Base-by-base conservation (phyloP, 2,888 invertebrate genomes). In the Leucophenga montana region DNA sequence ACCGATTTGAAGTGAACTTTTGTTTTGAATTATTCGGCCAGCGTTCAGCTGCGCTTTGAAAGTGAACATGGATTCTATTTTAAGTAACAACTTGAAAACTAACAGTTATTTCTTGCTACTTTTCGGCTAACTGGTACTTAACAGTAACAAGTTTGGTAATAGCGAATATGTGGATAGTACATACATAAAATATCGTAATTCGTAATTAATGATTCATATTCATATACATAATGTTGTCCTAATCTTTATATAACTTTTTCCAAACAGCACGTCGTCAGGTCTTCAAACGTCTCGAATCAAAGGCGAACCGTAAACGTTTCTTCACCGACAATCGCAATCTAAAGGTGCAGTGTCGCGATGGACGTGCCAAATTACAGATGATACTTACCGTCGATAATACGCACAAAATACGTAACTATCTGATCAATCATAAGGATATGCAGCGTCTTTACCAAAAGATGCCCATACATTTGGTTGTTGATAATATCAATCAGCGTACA, bases 401-500 rank as follows among this genome's bases (percentile, higher is more conserved):
- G 1, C 78, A 82, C 50, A 77, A 77, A 50, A 86, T 88, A 44
- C 82, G 84, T 31, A 88, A 88, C 69, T 78, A 79, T 33, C 73
- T 89, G 1, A 83, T 85, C 22, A 85, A 86, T 64, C 85, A 86
- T 71, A 85, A 82, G 71, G 87, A 86, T 33, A 83, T 88, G 83
- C 86, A 87, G 71, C 79, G 87, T 2, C 69, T 88, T 0, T 89
- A 88, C 67, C 82, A 86, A 61, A 79, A 81, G 20, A 88, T 88
- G 87, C 87, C 88, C 39, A 78, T 86, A 18, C 77, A 86, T 46
- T 44, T 84, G 71, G 86, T 89, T 11, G 82, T 82, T 18, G 88
- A 89, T 31, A 87, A 88, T 48, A 87, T 89, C 8, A 86, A 88
- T 77, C 87, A 88, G 70, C 83, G 86, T 1, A 87, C 88, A 5